These are phyloP conservation scores for Gadopsis bispinosus DNA, from an alignment of 2,797 vertebrate genomes.

Conservation along the genomic window DNA sequence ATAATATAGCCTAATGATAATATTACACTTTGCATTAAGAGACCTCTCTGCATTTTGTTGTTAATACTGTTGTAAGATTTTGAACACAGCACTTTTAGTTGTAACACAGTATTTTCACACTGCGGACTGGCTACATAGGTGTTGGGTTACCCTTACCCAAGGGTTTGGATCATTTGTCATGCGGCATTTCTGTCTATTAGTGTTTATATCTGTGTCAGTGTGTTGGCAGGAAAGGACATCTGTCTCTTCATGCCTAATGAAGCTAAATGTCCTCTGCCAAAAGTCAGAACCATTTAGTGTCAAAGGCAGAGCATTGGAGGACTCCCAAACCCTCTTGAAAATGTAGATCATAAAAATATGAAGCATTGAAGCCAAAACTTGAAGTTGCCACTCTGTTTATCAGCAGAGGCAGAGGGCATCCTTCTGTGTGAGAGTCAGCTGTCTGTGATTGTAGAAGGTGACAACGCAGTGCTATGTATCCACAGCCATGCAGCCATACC, in stretches of 20 bases:
- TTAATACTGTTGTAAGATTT: too few species aligned
- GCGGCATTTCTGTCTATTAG: slow-evolving; percentile 1
- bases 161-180: background rate
- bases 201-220: slow-evolving; percentile 14
- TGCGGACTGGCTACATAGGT: background rate
- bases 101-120: background rate
- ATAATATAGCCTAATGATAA: background rate
- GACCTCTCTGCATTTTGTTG: too few species aligned
- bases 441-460: slow-evolving; percentile 70
- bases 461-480: slow-evolving; percentile 61
- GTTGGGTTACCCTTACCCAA: background rate
- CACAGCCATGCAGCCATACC: slow-evolving; percentile 45
- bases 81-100: background rate
- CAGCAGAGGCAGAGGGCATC: background rate
- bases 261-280: background rate
- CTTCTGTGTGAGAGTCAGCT: slow-evolving; percentile 65
- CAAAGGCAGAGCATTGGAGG: slow-evolving; percentile 13
- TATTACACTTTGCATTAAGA: too few species aligned
- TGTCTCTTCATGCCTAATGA: background rate
- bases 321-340: slow-evolving; percentile 21
- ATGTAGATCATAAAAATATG: slow-evolving; percentile 27
- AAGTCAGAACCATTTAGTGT: background rate
- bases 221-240: background rate
- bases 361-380: slow-evolving; percentile 18
- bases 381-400: slow-evolving; percentile 32